Evolutionary conservation across 2,113 vertebrate species (phyloP).

Genomic region (Mormoops blainvillei): DNA sequence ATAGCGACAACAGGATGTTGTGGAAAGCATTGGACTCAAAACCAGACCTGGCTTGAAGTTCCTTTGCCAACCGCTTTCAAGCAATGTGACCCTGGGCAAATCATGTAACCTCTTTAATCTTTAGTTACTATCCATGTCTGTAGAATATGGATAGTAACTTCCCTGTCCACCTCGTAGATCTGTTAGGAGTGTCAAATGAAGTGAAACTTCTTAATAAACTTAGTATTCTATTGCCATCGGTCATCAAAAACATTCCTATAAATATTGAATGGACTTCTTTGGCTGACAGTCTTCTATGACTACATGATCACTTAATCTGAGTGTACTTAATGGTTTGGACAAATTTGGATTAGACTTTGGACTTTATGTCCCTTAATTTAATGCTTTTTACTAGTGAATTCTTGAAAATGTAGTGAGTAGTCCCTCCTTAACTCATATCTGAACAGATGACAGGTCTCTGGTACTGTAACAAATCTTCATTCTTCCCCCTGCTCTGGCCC

Average conservation of each 20-base stretch:
- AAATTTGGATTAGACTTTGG: background rate
- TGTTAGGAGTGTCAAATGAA: background rate
- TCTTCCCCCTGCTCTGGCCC: background rate
- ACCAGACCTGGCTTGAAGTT: background rate
- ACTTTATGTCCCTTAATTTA: slow-evolving; percentile 1
- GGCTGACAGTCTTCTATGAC: background rate
- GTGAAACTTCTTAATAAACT: background rate
- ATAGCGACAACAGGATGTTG: background rate
- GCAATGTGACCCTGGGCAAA: background rate
- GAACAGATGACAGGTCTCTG: background rate
- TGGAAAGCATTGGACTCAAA: background rate
- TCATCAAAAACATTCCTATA: background rate
- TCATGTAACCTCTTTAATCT: background rate
- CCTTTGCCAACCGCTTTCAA: background rate
- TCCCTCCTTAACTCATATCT: background rate
- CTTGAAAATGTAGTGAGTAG: background rate
- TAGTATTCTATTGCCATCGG: background rate
- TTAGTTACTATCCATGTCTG: background rate
- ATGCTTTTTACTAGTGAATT: background rate
- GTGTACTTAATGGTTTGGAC: background rate
- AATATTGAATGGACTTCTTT: background rate
- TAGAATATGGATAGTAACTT: background rate
- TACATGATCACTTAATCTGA: background rate
- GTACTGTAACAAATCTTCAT: background rate
- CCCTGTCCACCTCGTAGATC: background rate